Base-by-base conservation (phyloP, 2,113 vertebrate species). In the Crotalus tigris region DNA sequence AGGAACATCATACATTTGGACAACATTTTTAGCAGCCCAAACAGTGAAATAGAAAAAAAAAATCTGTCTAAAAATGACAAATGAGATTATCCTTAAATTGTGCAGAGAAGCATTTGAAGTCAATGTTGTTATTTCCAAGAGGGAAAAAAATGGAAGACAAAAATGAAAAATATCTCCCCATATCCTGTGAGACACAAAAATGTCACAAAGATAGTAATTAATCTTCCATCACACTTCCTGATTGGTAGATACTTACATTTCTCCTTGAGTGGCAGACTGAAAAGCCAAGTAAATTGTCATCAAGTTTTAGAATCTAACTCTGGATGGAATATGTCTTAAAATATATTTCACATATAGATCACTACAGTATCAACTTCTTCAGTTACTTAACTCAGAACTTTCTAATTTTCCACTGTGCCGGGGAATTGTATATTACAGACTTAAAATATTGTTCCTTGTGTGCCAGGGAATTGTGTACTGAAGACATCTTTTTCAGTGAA, bases 41-140 rank as follows among this genome's bases (percentile, higher is more conserved):
- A 96, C 1, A 33, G 93, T 91, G 92, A 94, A 92, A 89, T 92
- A 96, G 93, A 96, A 96, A 92, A 96, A 96, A 85, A 93, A 96
- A 81, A 57, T 59, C 90, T 96, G 95, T 96, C 97, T 97, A 95
- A 96, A 97, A 97, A 97, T 95, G 97, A 97, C 97, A 98, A 97
- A 97, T 96, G 95, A 94, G 95, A 97, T 97, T 96, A 98, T 96
- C 81, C 93, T 69, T 0, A 1, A 1, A 92, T 96, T 96, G 97
- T 96, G 94, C 97, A 97, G 94, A 96, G 94, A 89, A 11, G 95
- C 90, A 94, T 94, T 88, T 61, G 0, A 93, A 96, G 96, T 93
- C 29, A 59, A 90, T 0, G 1, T 54, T 97, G 96, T 96, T 98
- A 97, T 97, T 98, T 98, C 96, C 96, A 96, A 94, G 92, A 53